phyloP scores from a whole-genome alignment of 1,140 invertebrate genomes.

The Drosophila equinoxialis region DNA sequence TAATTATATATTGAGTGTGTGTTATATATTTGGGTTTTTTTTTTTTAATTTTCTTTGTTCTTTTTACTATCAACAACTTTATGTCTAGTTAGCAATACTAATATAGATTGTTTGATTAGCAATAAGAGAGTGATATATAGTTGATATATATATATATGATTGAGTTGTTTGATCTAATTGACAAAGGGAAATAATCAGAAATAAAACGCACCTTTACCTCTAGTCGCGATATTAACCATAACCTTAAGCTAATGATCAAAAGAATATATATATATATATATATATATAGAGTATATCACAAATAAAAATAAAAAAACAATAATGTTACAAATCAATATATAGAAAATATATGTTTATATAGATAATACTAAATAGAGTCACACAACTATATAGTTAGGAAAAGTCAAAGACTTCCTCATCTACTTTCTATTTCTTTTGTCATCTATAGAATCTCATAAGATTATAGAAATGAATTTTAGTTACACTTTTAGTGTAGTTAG shows the following conservation, averaged over 20 bases:
- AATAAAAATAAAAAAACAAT: conserved; percentile 43
- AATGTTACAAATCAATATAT: conserved; percentile 16
- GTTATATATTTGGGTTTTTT: too few relatives aligned
- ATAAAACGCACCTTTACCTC: conserved; percentile 75
- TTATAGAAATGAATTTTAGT: not conserved
- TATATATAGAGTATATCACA: conserved; percentile 20
- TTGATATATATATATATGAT: conserved; percentile 6
- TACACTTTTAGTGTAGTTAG: conserved; percentile 9
- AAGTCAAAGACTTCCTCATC: too few relatives aligned
- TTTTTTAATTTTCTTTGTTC: not conserved
- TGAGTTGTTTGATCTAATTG: conserved; percentile 28
- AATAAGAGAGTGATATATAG: conserved; percentile 8
- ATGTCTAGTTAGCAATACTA: conserved; percentile 8
- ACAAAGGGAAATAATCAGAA: conserved; percentile 20
- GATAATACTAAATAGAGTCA: not conserved
- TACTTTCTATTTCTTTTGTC: too few relatives aligned
- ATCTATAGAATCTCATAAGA: too few relatives aligned
- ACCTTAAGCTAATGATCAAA: conserved; percentile 77
- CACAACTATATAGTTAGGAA: not conserved
- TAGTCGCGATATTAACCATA: conserved; percentile 76
- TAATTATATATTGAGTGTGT: conserved; percentile 4
- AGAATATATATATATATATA: conserved; percentile 52
- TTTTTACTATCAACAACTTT: not conserved
- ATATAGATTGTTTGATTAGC: not conserved
- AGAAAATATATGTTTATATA: not conserved